Evolutionary conservation across 2,888 invertebrate genomes (phyloP).

Genomic region (Diarsia rubi): DNA sequence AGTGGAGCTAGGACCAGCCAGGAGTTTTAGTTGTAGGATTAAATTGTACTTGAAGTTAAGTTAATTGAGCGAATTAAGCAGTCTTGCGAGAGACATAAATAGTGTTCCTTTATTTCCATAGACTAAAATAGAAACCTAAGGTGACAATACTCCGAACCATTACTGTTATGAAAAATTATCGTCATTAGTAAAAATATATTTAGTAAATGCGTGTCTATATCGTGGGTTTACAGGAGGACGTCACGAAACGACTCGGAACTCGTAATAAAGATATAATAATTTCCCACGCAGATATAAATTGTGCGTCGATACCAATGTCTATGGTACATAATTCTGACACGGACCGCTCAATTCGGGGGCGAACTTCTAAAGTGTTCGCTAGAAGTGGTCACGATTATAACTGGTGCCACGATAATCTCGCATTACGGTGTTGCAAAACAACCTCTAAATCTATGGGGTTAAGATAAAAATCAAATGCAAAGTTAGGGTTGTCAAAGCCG

Average conservation of each 20-base stretch:
- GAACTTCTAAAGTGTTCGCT: slow-evolving; percentile 88
- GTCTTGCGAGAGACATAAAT: background rate
- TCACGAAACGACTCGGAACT: slow-evolving; percentile 70
- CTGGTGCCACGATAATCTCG: slow-evolving; percentile 66
- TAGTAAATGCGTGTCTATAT: slow-evolving; percentile 24
- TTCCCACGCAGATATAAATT: slow-evolving; percentile 85
- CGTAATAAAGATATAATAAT: slow-evolving; percentile 88
- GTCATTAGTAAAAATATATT: slow-evolving; percentile 33
- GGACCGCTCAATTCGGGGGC: slow-evolving; percentile 89
- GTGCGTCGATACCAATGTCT: slow-evolving; percentile 81
- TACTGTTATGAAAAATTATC: slow-evolving; percentile 3
- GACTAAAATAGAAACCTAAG: slow-evolving; percentile 7
- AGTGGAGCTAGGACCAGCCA: slow-evolving; percentile 26
- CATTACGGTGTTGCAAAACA: slow-evolving; percentile 66
- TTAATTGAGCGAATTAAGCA: background rate
- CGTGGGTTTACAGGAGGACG: slow-evolving; percentile 47
- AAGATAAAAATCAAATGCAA: slow-evolving; percentile 74
- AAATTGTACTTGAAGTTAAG: background rate
- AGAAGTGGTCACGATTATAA: slow-evolving; percentile 89
- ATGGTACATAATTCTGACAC: slow-evolving; percentile 84
- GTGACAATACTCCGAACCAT: background rate
- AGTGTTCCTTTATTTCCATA: background rate
- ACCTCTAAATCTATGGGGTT: slow-evolving; percentile 66
- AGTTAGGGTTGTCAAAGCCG: slow-evolving; percentile 72
- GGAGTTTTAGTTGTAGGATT: slow-evolving; percentile 19